Percentiles rank a stretch among this genome's conserved stretches.
Evolutionary conservation across 2,888 invertebrate species (phyloP).

Genomic region (Amblyjoppa fuscipennis): DNA sequence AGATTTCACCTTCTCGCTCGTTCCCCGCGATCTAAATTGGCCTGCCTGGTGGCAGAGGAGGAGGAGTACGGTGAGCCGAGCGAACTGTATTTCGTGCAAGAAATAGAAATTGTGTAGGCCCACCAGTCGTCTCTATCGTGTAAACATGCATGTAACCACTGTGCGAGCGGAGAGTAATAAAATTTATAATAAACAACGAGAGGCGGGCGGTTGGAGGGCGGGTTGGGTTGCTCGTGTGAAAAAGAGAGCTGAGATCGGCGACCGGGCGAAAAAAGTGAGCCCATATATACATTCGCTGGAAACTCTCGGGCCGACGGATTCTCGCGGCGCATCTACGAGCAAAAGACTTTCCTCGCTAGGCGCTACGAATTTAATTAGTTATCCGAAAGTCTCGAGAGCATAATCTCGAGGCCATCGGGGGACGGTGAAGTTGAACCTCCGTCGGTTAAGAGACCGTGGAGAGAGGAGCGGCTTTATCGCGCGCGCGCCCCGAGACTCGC

Average conservation of each 20-base stretch:
- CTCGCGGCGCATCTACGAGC: not conserved
- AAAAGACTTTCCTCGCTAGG: constrained; percentile 51
- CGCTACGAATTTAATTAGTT: constrained; percentile 71
- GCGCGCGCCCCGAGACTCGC: not conserved
- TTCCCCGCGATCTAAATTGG: constrained; percentile 46
- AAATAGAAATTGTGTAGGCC: constrained; percentile 62
- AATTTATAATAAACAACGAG: constrained; percentile 13
- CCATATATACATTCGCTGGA: constrained; percentile 29
- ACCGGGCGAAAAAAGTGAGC: constrained; percentile 29
- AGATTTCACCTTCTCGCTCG: constrained; percentile 63
- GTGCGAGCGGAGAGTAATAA: constrained; percentile 8
- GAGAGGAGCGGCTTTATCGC: not conserved
- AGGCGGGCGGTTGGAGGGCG: constrained; percentile 25
- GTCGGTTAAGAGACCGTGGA: not conserved
- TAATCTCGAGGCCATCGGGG: not conserved
- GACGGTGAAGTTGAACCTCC: too few relatives aligned
- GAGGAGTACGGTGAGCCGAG: not conserved
- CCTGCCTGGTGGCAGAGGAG: not conserved
- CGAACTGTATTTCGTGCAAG: constrained; percentile 4
- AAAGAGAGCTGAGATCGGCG: constrained; percentile 69
- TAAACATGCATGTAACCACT: constrained; percentile 32
- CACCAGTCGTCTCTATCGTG: constrained; percentile 7
- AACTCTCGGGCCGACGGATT: constrained; percentile 20
- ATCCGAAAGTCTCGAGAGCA: constrained; percentile 74
- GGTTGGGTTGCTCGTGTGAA: constrained; percentile 70